Conservation (phyloP, 2,888 invertebrate species). For the Boloria euphrosyne region DNA sequence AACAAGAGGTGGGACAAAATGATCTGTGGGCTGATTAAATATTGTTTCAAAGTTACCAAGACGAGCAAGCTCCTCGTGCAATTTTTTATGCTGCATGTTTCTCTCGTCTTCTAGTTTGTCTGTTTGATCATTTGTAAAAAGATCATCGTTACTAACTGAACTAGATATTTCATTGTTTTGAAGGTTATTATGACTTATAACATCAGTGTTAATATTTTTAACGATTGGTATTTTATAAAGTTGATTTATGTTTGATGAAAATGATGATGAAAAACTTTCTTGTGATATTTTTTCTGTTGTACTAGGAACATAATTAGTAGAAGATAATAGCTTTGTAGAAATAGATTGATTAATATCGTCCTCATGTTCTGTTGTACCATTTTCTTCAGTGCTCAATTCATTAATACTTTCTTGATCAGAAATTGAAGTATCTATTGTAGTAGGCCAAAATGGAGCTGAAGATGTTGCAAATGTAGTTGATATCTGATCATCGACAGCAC, state of each 20-base stretch:
- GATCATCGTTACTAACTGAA: conserved; percentile 52
- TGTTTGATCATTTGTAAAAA: conserved; percentile 56
- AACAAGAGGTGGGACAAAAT: conserved; percentile 77
- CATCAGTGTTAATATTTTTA: conserved; percentile 55
- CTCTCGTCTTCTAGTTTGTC: conserved; percentile 68
- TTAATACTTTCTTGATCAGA: conserved; percentile 59
- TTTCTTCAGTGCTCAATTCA: conserved; percentile 58
- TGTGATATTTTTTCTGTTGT: conserved; percentile 41
- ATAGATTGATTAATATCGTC: conserved; percentile 53
- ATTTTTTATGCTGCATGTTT: conserved; percentile 68
- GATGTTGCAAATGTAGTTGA: conserved; percentile 54
- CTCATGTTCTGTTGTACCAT: conserved; percentile 56
- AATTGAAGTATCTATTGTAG: conserved; percentile 51
- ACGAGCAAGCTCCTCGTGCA: conserved; percentile 72
- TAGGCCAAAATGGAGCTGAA: conserved; percentile 51
- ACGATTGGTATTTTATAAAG: conserved; percentile 41
- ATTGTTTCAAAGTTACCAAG: conserved; percentile 73
- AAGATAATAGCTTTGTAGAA: conserved; percentile 47
- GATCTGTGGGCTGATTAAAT: conserved; percentile 77
- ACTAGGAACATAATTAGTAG: conserved; percentile 40
- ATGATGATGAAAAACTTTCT: conserved; percentile 25
- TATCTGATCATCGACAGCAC: conserved; percentile 76
- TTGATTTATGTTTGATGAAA: conserved; percentile 30
- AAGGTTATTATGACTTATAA: conserved; percentile 57
- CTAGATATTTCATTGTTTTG: conserved; percentile 69